A percentile compares a stretch with the other conserved stretches of the same genome.
These are phyloP conservation scores for Sesia bembeciformis DNA, from an alignment of 2,888 invertebrate genomes.

Conservation along the genomic window DNA sequence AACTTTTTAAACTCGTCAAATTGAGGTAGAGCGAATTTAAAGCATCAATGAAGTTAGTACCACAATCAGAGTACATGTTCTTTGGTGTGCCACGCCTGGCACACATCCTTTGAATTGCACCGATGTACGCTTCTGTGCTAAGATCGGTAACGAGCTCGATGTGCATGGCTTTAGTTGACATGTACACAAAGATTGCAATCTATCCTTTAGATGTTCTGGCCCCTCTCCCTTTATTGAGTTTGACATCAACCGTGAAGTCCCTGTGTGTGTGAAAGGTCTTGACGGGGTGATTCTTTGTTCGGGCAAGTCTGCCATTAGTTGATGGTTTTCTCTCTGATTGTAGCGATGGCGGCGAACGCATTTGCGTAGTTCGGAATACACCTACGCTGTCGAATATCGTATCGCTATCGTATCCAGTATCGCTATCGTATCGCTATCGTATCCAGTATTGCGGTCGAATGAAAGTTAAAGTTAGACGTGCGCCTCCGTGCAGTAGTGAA, in stretches of 20 bases:
- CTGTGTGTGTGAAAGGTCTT: constrained; percentile 9
- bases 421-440: not conserved
- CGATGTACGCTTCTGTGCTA: constrained; percentile 14
- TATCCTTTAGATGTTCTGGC: constrained; percentile 4
- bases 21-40: not conserved
- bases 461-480: not conserved
- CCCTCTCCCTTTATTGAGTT: not conserved
- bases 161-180: constrained; percentile 11
- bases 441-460: not conserved
- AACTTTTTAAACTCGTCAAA: constrained; percentile 1
- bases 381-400: not conserved
- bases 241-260: constrained; percentile 11
- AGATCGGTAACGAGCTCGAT: constrained; percentile 20
- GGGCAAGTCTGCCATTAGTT: constrained; percentile 1
- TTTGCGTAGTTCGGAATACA: not conserved
- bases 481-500: not conserved
- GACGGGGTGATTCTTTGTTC: not conserved
- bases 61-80: constrained; percentile 18
- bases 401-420: not conserved
- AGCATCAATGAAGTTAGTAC: constrained; percentile 16
- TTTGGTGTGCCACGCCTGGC: constrained; percentile 14
- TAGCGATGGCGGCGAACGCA: not conserved
- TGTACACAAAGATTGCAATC: constrained; percentile 8
- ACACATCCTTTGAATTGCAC: constrained; percentile 15
- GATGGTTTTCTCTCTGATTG: not conserved